phyloP scores from a whole-genome alignment of 2,797 vertebrate species.

The Phalanger gymnotis region DNA sequence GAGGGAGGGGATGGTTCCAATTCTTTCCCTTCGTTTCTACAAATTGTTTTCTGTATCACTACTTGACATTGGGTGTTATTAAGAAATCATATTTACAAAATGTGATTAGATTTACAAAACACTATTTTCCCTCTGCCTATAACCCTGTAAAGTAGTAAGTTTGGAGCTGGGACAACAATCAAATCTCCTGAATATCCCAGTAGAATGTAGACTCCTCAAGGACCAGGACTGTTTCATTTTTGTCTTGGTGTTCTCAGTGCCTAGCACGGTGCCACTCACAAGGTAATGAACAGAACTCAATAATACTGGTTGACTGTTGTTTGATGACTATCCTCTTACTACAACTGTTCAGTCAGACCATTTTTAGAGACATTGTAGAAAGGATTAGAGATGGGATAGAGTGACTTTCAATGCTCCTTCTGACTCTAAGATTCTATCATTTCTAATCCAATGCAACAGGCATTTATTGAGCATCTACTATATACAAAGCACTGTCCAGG shows the following conservation, averaged over 20 bases:
- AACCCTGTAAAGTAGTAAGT: not conserved
- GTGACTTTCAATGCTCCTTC: conserved; percentile 10
- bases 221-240: not conserved
- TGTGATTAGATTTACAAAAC: not conserved
- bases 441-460: not conserved
- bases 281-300: not conserved
- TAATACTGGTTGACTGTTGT: not conserved
- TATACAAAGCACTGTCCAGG: not conserved
- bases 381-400: not conserved
- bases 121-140: not conserved
- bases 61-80: not conserved
- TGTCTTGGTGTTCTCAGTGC: not conserved
- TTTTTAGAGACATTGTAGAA: not conserved
- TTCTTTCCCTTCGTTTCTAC: not conserved
- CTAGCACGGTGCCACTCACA: not conserved
- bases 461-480: not conserved
- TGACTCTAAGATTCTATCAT: not conserved
- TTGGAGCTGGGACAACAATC: not conserved
- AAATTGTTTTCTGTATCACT: not conserved
- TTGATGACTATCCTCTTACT: not conserved
- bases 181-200: not conserved
- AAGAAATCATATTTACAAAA: not conserved
- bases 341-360: not conserved
- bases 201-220: not conserved
- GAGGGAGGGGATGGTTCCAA: not conserved